Evolutionary conservation across 2,888 invertebrate genomes (phyloP).

Genomic region (Acleris sparsana): DNA sequence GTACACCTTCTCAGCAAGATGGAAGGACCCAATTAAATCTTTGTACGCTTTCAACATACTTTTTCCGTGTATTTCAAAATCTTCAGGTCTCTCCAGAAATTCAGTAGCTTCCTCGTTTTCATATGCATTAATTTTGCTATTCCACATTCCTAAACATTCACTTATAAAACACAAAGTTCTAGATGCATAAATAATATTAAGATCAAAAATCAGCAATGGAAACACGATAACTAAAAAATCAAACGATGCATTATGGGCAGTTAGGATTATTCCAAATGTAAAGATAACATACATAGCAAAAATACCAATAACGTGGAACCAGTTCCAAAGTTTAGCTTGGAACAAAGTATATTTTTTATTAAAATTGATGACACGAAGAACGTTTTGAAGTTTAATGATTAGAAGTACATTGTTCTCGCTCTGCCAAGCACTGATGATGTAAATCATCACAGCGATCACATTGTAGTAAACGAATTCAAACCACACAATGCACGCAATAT

Average conservation of each 20-base stretch:
- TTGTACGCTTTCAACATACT: slow-evolving; percentile 1
- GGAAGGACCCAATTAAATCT: neutral
- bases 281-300: neutral
- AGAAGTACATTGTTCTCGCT: neutral
- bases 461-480: slow-evolving; percentile 1
- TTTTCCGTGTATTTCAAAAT: neutral
- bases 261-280: too few relatives aligned
- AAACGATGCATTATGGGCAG: neutral
- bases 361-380: neutral
- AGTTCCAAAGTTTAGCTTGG: neutral
- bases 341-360: neutral
- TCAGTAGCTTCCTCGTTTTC: neutral
- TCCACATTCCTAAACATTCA: neutral
- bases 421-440: neutral
- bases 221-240: neutral
- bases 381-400: neutral
- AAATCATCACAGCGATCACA: neutral
- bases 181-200: neutral
- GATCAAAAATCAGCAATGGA: neutral
- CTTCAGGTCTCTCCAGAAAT: neutral
- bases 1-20: neutral
- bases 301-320: neutral
- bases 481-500: neutral
- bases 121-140: neutral
- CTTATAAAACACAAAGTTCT: slow-evolving; percentile 1